Base-by-base conservation (phyloP, 2,113 vertebrate species). In the Corapipo altera region DNA sequence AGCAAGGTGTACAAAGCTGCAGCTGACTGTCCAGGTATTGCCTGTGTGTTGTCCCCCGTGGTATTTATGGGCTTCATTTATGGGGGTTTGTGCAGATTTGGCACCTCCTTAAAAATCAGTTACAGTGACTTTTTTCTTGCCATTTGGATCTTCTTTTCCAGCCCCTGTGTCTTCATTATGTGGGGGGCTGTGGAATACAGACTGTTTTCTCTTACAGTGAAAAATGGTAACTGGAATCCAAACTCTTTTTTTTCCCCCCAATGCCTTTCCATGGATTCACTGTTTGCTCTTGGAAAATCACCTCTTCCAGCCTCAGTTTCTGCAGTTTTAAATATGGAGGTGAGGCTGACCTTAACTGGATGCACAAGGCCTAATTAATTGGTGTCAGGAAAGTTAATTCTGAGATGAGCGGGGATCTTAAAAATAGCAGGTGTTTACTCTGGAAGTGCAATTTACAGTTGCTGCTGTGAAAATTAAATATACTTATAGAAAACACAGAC, bases 1-100 rank as follows among this genome's bases (percentile, higher is more conserved):
- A 97, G 91, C 93, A 91, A 97, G 96, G 96, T 97, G 96, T 94
- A 87, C 91, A 94, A 59, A 92, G 94, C 95, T 96, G 86, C 74
- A 51, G 94, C 41, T 96, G 86, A 84, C 95, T 93, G 72, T 70
- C 8, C 46, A 67, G 79, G 80, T 93, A 84, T 92, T 97, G 94
- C 94, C 91, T 73, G 62, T 20, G 55, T 85, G 55, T 85, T 91
- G 61, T 65, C 67, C 67, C 75, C 76, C 33, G 5, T 74, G 93
- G 94, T 91, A 81, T 95, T 97, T 95, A 83, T 41, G 62, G 88
- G 72, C 93, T 92, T 91, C n/a, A 0, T 66, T 92, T 71, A 39
- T 39, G 75, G 85, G 81, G 70, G 44, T 70, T 91, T 80, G 58
- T 81, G 81, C 65, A 49, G 71, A 27, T 72, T 96, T 93, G 85